phyloP scores from a whole-genome alignment of 2,797 vertebrate species.

The Syngnathus acus region DNA sequence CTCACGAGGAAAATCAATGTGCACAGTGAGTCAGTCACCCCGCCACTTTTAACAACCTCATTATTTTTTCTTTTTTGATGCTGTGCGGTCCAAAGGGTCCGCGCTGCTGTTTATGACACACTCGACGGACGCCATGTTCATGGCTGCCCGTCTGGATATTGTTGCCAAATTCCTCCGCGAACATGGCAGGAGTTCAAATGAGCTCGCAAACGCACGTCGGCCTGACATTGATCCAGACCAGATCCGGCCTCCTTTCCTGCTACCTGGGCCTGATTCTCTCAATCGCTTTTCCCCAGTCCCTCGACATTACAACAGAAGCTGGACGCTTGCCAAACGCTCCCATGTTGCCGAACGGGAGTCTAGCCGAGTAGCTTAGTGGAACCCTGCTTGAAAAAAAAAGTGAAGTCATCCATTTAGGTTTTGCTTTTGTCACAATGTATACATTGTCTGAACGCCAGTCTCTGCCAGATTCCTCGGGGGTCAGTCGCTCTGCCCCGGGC shows the following conservation, averaged over 20 bases:
- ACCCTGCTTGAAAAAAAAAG: not conserved
- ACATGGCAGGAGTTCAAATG: not conserved
- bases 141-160: no score
- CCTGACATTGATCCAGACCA: not conserved
- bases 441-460: not conserved
- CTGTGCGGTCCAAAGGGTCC: not conserved
- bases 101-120: not conserved
- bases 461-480: not conserved
- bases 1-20: not conserved
- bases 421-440: not conserved
- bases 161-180: not conserved
- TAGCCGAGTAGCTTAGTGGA: no score
- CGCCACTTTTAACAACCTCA: no score
- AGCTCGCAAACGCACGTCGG: not conserved
- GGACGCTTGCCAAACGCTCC: conserved; percentile 13
- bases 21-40: not conserved
- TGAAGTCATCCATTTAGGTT: not conserved
- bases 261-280: conserved; percentile 6
- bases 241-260: not conserved
- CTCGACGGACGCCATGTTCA: no score
- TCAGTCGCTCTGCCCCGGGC: conserved; percentile 11
- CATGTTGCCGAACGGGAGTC: conserved; percentile 14
- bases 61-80: not conserved
- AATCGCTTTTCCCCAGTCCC: conserved; percentile 23
- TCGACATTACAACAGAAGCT: conserved; percentile 16